Evolutionary conservation across 2,888 invertebrate species (phyloP).

Genomic region (Drosophila subquinaria): DNA sequence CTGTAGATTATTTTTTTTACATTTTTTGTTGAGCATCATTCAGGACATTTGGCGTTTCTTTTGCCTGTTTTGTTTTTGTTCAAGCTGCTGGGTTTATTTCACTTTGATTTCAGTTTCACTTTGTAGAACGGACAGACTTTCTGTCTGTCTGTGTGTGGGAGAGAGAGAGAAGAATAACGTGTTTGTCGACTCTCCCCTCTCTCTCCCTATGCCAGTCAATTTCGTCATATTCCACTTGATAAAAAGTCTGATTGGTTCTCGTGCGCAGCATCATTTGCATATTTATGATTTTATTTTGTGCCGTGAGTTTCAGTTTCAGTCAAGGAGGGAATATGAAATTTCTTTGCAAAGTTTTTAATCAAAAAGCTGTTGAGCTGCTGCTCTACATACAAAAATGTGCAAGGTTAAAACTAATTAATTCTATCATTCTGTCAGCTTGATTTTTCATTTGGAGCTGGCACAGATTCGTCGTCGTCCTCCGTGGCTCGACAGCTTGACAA

Average conservation of each 20-base stretch:
- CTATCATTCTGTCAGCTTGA: constrained; percentile 38
- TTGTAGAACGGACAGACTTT: constrained; percentile 1
- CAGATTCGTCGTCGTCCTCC: constrained; percentile 58
- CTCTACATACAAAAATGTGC: constrained; percentile 45
- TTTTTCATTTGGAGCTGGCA: constrained; percentile 61
- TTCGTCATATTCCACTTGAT: constrained; percentile 82
- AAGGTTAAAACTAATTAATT: constrained; percentile 73
- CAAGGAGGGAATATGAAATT: constrained; percentile 17
- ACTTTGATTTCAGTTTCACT: constrained; percentile 67
- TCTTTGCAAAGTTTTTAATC: constrained; percentile 64
- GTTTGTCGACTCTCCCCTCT: constrained; percentile 19
- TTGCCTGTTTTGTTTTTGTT: constrained; percentile 50
- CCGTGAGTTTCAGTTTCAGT: constrained; percentile 10
- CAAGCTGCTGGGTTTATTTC: constrained; percentile 47
- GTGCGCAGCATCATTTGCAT: constrained; percentile 75
- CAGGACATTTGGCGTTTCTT: constrained; percentile 49
- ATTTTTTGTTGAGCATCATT: constrained; percentile 35
- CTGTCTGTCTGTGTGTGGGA: neutral
- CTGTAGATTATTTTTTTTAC: constrained; percentile 42
- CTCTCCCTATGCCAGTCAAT: constrained; percentile 75
- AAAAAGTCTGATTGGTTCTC: constrained; percentile 84
- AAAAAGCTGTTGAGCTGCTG: constrained; percentile 30
- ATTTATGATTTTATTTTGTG: constrained; percentile 79
- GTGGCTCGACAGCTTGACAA: constrained; percentile 70
- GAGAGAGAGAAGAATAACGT: constrained; percentile 25